Conservation (phyloP, 2,113 vertebrate genomes). For the Carassius gibelio region DNA sequence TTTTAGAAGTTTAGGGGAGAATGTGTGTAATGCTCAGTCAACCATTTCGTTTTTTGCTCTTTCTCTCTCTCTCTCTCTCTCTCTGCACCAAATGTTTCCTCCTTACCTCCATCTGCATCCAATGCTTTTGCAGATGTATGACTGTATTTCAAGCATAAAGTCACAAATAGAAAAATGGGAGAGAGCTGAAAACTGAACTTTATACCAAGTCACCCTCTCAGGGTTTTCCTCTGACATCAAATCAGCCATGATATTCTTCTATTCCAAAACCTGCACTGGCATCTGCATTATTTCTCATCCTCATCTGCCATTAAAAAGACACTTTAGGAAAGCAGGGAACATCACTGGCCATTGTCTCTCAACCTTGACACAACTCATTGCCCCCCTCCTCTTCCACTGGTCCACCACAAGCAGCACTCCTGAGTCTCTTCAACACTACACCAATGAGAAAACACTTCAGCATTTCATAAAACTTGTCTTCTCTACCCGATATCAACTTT, state of each 20-base stretch:
- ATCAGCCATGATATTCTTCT: constrained; percentile 4
- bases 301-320: background rate
- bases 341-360: background rate
- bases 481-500: background rate
- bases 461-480: background rate
- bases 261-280: constrained; percentile 19
- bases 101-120: constrained; percentile 34
- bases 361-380: background rate
- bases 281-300: background rate
- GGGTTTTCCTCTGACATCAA: background rate
- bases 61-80: background rate
- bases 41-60: background rate
- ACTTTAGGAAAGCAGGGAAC: constrained; percentile 10
- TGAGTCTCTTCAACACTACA: background rate
- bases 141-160: background rate
- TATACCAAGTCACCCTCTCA: constrained; percentile 2
- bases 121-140: constrained; percentile 13
- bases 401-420: background rate
- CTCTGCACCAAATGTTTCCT: constrained; percentile 9
- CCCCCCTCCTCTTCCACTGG: background rate
- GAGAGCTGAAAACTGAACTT: background rate
- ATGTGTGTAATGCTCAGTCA: constrained; percentile 42
- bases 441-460: background rate
- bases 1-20: constrained; percentile 44
- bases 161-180: background rate